Evolutionary conservation across 2,888 invertebrate genomes (phyloP), one percentile per base, ranked within the genome.

Genomic region (Junonia oenone): DNA sequence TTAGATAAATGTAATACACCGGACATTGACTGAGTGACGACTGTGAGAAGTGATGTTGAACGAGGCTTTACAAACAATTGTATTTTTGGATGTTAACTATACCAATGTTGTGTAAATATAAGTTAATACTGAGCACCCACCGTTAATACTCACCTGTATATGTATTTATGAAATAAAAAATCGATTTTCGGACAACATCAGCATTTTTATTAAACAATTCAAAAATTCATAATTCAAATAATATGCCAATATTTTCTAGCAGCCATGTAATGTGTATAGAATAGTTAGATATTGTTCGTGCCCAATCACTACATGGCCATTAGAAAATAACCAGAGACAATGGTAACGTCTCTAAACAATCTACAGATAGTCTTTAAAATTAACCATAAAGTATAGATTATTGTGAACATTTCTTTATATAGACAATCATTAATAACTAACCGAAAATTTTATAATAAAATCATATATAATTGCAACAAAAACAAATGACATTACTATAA

Each of bases 61-160:
- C 19, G 53, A 47, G 53, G 47, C 53, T 54, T 54, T 33, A 49
- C 38, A 45, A 35, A 27, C 35, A 40, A 15, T 19, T 46, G 29
- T 46, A 29, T 43, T 47, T 53, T 50, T 52, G 29, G 29, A 45
- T 35, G 26, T 46, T 19, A 45, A 45, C 26, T 50, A 27, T 56
- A 40, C 35, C 49, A 51, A 51, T 19, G 26, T 51, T 52, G 65
- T 78, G 75, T 74, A 75, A 65, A 71, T 71, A 70, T 66, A 64
- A 61, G 49, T 56, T 62, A 59, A 52, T 15, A 46, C 48, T 68
- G 68, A 71, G 80, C 81, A 76, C 83, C 83, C 83, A 83, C 83
- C 83, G 72, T 59, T 74, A 68, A 76, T 69, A 73, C 74, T 79
- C 79, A 76, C 74, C 69, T 68, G 61, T 64, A 68, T 61, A 55